Evolutionary conservation across 2,888 invertebrate species (phyloP), one percentile per base, ranked within the genome.

Genomic region (Idaea dimidiata): DNA sequence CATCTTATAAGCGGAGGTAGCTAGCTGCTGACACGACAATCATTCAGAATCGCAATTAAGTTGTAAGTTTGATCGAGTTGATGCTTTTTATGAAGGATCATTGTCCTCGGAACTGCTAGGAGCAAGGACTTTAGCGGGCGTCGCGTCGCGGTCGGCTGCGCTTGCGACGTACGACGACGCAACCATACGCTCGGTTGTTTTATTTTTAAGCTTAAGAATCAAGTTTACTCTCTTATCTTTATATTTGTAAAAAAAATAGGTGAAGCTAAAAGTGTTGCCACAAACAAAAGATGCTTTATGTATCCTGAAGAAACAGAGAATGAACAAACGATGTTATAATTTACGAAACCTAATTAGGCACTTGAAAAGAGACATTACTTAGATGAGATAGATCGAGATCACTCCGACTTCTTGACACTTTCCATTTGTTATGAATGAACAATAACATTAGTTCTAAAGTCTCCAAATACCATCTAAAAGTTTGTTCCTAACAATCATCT

Each of bases 151-250:
- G 83, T 82, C 79, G 81, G 81, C 66, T 82, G 83, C 85, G 75
- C 81, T 75, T 73, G 81, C 83, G 76, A 74, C 79, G 81, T 83
- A 68, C 88, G 83, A 80, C 84, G 88, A 88, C 87, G 88, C 72
- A 72, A 70, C 62, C 62, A 43, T 10, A 43, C 43, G 43, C 43
- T 43, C 43, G 14, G 43, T 43, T 43, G 3, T 43, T 43, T 43
- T 43, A 43, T 43, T 43, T 43, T 54, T 64, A 61, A 70, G 71
- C 72, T 71, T 3, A 43, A 43, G 8, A 10, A 8, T 43, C 43
- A 43, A 43, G 43, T 10, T 43, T 43, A 10, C 43, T 43, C 43
- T 7, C 43, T 14, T 43, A 8, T 43, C 14, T 43, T 43, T 10
- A 43, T 43, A 43, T 43, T 43, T 43, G 43, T 43, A 8, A 10